phyloP scores from a whole-genome alignment of 2,113 vertebrate species.

The Cervus canadensis region DNA sequence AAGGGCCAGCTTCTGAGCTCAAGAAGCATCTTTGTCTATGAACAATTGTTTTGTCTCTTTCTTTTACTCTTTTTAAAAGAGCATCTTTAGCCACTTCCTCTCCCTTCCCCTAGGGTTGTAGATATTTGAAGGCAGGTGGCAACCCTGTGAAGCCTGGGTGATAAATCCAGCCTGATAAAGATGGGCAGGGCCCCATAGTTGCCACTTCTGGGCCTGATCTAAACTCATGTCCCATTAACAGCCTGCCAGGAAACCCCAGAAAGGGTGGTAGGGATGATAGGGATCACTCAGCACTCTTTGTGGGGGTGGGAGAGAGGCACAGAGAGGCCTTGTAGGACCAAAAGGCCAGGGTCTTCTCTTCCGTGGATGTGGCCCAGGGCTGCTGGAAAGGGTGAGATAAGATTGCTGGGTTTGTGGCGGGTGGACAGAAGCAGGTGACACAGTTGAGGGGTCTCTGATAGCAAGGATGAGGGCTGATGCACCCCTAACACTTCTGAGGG shows the following conservation, averaged over 20 bases:
- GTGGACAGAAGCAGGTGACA: not conserved
- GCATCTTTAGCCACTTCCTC: not conserved
- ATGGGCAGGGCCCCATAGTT: too few relatives aligned
- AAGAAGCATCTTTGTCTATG: not conserved
- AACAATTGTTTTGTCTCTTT: not conserved
- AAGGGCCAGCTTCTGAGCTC: not conserved
- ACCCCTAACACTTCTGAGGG: not conserved
- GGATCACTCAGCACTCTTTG: too few relatives aligned
- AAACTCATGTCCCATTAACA: too few relatives aligned
- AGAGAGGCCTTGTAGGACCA: not conserved
- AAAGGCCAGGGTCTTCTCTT: not conserved
- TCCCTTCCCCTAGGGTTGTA: not conserved
- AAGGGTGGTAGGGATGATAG: accelerated
- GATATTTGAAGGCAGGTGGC: too few relatives aligned
- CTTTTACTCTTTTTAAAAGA: not conserved
- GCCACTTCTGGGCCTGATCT: too few relatives aligned
- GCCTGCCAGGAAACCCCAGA: not conserved
- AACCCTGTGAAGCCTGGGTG: too few relatives aligned
- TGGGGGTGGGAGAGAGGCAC: accelerated
- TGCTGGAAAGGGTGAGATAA: not conserved
- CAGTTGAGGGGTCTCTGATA: not conserved
- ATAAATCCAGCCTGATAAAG: too few relatives aligned
- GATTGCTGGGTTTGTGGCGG: not conserved
- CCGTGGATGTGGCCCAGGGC: not conserved
- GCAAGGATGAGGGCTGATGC: not conserved